Evolutionary conservation across 2,113 vertebrate species (phyloP).

Genomic region (Albula goreensis): DNA sequence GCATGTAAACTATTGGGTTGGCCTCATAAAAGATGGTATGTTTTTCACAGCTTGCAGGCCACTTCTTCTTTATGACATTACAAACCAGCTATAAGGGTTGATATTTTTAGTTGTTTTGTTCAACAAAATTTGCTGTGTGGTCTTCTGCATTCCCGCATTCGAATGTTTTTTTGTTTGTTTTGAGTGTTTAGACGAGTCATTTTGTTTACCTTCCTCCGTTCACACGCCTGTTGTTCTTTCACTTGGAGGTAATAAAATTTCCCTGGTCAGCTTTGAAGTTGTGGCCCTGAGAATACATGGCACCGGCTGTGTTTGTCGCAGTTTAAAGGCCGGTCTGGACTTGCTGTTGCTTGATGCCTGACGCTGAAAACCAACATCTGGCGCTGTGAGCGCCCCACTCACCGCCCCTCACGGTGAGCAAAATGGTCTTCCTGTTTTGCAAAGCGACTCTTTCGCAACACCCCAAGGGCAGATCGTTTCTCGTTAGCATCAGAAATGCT

Average conservation of each 20-base stretch:
- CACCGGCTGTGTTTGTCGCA: background rate
- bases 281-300: background rate
- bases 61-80: background rate
- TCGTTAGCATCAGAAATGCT: slow-evolving; percentile 9
- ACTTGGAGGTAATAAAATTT: background rate
- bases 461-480: background rate
- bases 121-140: background rate
- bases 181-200: background rate
- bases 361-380: background rate
- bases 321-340: background rate
- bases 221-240: background rate
- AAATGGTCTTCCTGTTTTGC: slow-evolving; percentile 23
- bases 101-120: background rate
- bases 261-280: background rate
- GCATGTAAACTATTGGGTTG: background rate
- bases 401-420: background rate
- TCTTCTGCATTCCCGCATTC: background rate
- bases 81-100: background rate
- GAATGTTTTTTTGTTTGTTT: background rate
- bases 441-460: background rate
- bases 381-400: background rate
- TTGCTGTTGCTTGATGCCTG: background rate
- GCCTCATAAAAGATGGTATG: background rate
- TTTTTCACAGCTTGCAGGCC: background rate
- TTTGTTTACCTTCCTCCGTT: background rate